phyloP scores from a whole-genome alignment of 2,797 vertebrate species.

The Lates japonicus region DNA sequence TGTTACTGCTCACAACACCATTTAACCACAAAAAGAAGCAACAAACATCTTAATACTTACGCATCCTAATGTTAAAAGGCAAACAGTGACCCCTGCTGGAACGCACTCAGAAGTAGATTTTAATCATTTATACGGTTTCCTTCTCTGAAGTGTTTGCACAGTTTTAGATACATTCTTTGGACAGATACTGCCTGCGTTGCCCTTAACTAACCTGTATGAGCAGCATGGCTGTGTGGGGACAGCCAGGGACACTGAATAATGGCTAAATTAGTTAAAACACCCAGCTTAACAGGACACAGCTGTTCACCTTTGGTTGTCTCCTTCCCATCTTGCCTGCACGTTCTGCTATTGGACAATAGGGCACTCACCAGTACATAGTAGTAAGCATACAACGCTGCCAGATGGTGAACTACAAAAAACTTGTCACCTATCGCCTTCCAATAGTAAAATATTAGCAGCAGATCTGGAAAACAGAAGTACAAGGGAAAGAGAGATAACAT shows the following conservation, averaged over 20 bases:
- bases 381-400: constrained; percentile 95
- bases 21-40: not conserved
- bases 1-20: not conserved
- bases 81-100: not conserved
- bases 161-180: not conserved
- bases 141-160: not conserved
- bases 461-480: constrained; percentile 87
- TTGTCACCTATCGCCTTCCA: constrained; percentile 99
- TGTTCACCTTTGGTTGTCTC: constrained; percentile 85
- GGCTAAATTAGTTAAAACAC: constrained; percentile 13
- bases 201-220: constrained; percentile 2
- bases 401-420: constrained; percentile 97
- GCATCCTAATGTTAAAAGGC: not conserved
- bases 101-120: not conserved
- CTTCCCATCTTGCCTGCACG: constrained; percentile 85
- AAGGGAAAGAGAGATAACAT: constrained; percentile 26
- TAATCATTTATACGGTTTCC: not conserved
- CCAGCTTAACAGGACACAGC: constrained; percentile 66
- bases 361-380: constrained; percentile 98
- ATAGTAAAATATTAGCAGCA: constrained; percentile 96
- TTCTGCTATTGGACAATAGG: constrained; percentile 85
- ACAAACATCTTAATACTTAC: not conserved
- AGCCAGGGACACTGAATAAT: not conserved
- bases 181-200: not conserved
- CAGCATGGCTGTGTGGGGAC: not conserved